Percentiles rank a stretch among this genome's conserved stretches.
phyloP scores from a whole-genome alignment of 1,140 invertebrate genomes.

The Drosophila nigrodunni region DNA sequence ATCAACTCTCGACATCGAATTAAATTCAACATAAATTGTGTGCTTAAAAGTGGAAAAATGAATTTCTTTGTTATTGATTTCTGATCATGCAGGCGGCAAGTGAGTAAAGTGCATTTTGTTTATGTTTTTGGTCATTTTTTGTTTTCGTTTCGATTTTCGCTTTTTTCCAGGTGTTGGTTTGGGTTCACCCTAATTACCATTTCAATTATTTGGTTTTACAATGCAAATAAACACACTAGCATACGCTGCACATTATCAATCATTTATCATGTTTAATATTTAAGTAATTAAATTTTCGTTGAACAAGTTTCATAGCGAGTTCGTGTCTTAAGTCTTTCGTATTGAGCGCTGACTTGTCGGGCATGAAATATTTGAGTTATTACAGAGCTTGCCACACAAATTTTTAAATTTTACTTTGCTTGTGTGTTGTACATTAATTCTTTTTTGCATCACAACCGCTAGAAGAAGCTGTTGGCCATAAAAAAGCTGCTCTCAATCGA shows the following conservation, averaged over 20 bases:
- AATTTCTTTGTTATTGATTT: constrained; percentile 83
- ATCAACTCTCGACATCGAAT: constrained; percentile 12
- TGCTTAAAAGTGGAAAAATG: constrained; percentile 68
- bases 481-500: not conserved
- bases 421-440: constrained; percentile 10
- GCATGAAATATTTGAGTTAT: constrained; percentile 39
- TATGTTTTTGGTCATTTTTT: constrained; percentile 2
- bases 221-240: constrained; percentile 1
- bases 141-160: not conserved
- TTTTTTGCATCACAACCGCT: constrained; percentile 40
- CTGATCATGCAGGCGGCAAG: constrained; percentile 84
- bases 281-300: constrained; percentile 11
- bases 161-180: constrained; percentile 7
- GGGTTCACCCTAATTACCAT: not conserved
- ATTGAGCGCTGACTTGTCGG: constrained; percentile 35
- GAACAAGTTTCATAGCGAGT: constrained; percentile 33
- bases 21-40: constrained; percentile 29
- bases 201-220: not conserved
- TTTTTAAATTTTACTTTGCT: not conserved
- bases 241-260: constrained; percentile 12
- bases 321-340: constrained; percentile 64
- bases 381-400: constrained; percentile 28
- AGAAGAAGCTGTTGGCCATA: constrained; percentile 1
- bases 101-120: constrained; percentile 61
- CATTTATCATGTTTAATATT: constrained; percentile 16